Evolutionary conservation across 2,113 vertebrate species (phyloP).

Genomic region (Empidonax traillii): DNA sequence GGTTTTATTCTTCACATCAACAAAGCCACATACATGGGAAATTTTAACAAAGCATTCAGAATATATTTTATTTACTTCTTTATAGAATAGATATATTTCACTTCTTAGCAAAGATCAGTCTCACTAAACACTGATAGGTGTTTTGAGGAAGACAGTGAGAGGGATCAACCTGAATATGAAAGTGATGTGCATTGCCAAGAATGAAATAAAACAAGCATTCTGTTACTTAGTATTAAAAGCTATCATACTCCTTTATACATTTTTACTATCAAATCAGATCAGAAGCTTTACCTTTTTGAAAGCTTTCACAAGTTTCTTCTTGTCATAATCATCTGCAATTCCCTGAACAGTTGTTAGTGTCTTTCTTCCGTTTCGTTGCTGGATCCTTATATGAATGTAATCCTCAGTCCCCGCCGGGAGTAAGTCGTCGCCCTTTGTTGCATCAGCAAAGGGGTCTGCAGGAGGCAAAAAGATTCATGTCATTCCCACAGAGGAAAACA

Average conservation of each 20-base stretch:
- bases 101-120: background rate
- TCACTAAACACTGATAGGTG: background rate
- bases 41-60: background rate
- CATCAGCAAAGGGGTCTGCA: constrained; percentile 93
- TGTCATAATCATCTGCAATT: constrained; percentile 90
- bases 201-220: background rate
- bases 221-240: background rate
- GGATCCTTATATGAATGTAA: constrained; percentile 92
- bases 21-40: background rate
- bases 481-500: background rate
- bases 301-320: constrained; percentile 91
- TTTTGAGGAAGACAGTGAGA: background rate
- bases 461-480: background rate
- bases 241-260: background rate
- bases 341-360: constrained; percentile 89
- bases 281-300: constrained; percentile 83
- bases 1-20: background rate
- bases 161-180: background rate
- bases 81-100: background rate
- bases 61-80: background rate
- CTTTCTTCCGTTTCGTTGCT: constrained; percentile 89
- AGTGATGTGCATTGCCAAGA: background rate
- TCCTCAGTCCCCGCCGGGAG: constrained; percentile 90
- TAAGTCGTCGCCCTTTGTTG: constrained; percentile 91
- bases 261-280: background rate